These are phyloP conservation scores for Percopsis transmontana DNA, from an alignment of 2,113 vertebrate species.

Conservation along the genomic window DNA sequence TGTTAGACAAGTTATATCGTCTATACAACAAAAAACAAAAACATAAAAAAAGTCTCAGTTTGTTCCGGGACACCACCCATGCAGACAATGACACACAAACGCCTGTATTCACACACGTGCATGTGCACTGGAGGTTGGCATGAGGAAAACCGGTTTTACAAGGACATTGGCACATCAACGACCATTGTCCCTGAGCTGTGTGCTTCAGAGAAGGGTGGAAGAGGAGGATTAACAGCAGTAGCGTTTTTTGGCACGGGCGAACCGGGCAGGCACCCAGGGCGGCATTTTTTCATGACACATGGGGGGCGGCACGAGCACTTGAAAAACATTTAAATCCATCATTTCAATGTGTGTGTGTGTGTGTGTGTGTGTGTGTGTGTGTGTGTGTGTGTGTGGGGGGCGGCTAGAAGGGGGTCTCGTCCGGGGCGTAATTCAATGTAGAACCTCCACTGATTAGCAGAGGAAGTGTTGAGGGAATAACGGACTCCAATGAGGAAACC, in stretches of 20 bases:
- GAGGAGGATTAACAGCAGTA: not conserved
- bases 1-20: too few relatives aligned
- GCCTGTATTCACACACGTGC: not conserved
- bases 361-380: conserved; percentile 9
- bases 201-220: conserved; percentile 1
- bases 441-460: not conserved
- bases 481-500: too few relatives aligned
- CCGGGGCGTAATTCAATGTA: too few relatives aligned
- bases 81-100: not conserved
- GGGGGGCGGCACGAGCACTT: too few relatives aligned
- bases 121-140: conserved; percentile 2
- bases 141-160: conserved; percentile 4
- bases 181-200: conserved; percentile 1
- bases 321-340: too few relatives aligned
- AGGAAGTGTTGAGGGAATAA: not conserved
- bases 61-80: not conserved
- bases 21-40: too few relatives aligned
- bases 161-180: conserved; percentile 1
- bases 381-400: too few relatives aligned
- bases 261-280: too few relatives aligned
- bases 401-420: too few relatives aligned
- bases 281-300: too few relatives aligned
- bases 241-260: too few relatives aligned
- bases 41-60: too few relatives aligned
- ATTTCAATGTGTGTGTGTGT: not conserved